A percentile compares a stretch with the other conserved stretches of the same genome.
Conservation (phyloP, 2,113 vertebrate genomes). For the Garra rufa region DNA sequence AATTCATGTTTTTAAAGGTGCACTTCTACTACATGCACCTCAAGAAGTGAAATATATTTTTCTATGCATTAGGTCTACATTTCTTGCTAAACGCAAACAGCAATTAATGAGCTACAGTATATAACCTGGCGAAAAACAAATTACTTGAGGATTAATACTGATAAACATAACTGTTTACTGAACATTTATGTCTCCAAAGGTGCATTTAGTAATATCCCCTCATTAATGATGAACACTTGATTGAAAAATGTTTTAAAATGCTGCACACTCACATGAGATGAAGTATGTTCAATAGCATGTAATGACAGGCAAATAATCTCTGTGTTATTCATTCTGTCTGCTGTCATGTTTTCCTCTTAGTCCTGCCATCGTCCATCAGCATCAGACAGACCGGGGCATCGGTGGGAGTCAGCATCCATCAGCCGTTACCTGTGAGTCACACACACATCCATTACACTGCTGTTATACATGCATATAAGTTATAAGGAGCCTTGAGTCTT, state of each 20-base stretch:
- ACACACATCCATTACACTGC: not conserved
- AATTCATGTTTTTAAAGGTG: too few species aligned
- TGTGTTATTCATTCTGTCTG: not conserved
- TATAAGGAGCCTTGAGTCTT: not conserved
- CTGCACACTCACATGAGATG: not conserved
- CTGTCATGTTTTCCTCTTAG: not conserved
- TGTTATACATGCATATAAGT: not conserved
- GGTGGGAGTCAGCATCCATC: constrained; percentile 18
- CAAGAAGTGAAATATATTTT: too few species aligned
- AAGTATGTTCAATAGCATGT: not conserved
- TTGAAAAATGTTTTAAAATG: not conserved
- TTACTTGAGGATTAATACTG: not conserved
- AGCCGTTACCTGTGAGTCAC: not conserved
- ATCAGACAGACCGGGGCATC: not conserved
- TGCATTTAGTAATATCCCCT: not conserved
- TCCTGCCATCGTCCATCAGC: not conserved
- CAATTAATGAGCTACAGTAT: not conserved
- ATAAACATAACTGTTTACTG: not conserved
- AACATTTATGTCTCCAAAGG: not conserved
- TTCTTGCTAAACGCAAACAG: not conserved
- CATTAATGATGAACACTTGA: not conserved
- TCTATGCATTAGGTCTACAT: not conserved
- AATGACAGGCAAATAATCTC: not conserved
- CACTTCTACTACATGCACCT: too few species aligned
- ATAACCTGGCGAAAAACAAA: not conserved